These are phyloP conservation scores for Theocolax elegans DNA, from an alignment of 1,140 invertebrate genomes.

Conservation along the genomic window DNA sequence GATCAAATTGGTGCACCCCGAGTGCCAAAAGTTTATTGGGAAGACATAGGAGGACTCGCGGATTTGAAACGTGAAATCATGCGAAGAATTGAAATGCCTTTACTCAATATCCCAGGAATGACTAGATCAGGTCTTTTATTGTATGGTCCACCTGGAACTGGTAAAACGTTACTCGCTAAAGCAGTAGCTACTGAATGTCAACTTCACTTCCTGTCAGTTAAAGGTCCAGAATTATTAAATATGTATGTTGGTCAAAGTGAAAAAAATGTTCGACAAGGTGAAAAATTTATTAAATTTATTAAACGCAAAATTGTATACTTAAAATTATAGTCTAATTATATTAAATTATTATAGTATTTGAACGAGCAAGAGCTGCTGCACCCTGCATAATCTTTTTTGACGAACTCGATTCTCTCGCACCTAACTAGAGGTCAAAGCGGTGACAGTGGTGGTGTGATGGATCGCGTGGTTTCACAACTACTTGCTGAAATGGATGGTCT, in stretches of 20 bases:
- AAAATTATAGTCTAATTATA: no score
- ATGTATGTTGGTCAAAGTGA: constrained; percentile 97
- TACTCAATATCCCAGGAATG: constrained; percentile 72
- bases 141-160: constrained; percentile 92
- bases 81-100: constrained; percentile 86
- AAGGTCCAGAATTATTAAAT: constrained; percentile 92
- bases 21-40: constrained; percentile 85
- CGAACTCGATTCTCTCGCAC: constrained; percentile 94
- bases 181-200: constrained; percentile 92
- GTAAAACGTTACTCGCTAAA: constrained; percentile 91
- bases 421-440: constrained; percentile 88
- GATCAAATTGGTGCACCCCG: constrained; percentile 85
- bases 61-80: constrained; percentile 90
- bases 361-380: constrained; percentile 81
- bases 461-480: constrained; percentile 95
- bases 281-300: constrained; percentile 29
- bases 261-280: constrained; percentile 89
- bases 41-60: constrained; percentile 88
- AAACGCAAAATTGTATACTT: no score
- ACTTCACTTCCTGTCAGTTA: constrained; percentile 90
- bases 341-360: constrained; percentile 92
- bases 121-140: constrained; percentile 80
- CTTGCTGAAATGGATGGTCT: constrained; percentile 96
- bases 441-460: constrained; percentile 95
- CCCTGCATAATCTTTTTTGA: constrained; percentile 98